A percentile compares a stretch with the other conserved stretches of the same genome.
Conservation (phyloP, 2,113 vertebrate genomes). For the Petroica traversi region DNA sequence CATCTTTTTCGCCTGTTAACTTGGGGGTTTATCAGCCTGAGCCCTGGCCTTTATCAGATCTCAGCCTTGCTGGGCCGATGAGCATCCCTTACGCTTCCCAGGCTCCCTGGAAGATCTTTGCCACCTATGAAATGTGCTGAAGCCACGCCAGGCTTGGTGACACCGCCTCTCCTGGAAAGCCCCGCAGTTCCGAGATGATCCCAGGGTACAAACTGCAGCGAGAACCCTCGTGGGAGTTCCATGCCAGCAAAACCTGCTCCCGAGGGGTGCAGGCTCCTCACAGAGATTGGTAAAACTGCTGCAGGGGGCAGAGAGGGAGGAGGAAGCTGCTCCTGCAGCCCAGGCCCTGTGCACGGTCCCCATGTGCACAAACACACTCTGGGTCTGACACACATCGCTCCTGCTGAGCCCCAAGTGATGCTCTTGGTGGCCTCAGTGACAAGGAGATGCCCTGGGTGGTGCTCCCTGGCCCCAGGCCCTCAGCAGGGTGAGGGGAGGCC, state of each 20-base stretch:
- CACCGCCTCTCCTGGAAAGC: not conserved
- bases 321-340: not conserved
- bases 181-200: not conserved
- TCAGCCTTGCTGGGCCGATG: not conserved
- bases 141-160: not conserved
- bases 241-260: not conserved
- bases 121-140: not conserved
- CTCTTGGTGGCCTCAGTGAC: not conserved
- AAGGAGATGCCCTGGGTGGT: too few species aligned
- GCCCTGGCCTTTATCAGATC: not conserved
- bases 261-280: not conserved
- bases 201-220: not conserved
- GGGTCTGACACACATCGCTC: not conserved
- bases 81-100: not conserved
- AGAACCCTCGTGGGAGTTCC: accelerated
- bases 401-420: not conserved
- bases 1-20: not conserved
- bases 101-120: not conserved
- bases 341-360: accelerated
- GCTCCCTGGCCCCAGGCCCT: not conserved
- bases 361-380: not conserved
- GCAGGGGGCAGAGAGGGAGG: not conserved
- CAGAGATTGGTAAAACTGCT: not conserved
- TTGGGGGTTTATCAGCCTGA: not conserved
- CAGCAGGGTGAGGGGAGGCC: not conserved